These are phyloP conservation scores for Chloroclysta siterata DNA, from an alignment of 2,888 invertebrate species.

Conservation along the genomic window DNA sequence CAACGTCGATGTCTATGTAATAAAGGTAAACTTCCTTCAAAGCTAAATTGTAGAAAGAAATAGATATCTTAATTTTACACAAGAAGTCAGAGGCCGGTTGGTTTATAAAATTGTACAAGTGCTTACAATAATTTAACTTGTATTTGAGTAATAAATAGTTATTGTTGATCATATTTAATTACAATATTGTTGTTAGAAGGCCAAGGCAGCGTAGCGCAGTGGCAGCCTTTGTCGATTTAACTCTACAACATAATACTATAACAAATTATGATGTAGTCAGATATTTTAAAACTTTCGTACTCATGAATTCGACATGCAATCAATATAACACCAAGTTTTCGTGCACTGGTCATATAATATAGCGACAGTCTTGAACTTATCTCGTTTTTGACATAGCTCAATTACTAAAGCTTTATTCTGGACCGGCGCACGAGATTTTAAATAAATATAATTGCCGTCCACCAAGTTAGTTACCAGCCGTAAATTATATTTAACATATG, in stretches of 20 bases:
- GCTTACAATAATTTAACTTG: not conserved
- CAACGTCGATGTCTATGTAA: slow-evolving; percentile 58
- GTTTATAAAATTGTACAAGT: slow-evolving; percentile 17
- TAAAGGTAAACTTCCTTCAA: slow-evolving; percentile 46
- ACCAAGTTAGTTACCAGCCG: slow-evolving; percentile 59
- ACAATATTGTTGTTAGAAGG: slow-evolving; percentile 8
- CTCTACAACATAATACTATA: slow-evolving; percentile 44
- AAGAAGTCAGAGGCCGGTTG: slow-evolving; percentile 16
- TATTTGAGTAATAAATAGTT: not conserved
- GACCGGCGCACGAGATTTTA: slow-evolving; percentile 52
- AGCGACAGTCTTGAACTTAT: slow-evolving; percentile 46
- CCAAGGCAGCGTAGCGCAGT: slow-evolving; percentile 3
- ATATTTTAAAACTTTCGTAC: slow-evolving; percentile 47
- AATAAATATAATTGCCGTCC: slow-evolving; percentile 49
- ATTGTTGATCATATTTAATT: slow-evolving; percentile 1
- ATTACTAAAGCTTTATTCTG: slow-evolving; percentile 48
- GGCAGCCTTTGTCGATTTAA: slow-evolving; percentile 32
- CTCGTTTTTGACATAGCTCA: slow-evolving; percentile 41
- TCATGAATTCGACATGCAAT: slow-evolving; percentile 68
- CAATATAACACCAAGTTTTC: slow-evolving; percentile 52
- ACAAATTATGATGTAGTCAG: slow-evolving; percentile 35
- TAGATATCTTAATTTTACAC: slow-evolving; percentile 26
- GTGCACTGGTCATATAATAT: slow-evolving; percentile 46
- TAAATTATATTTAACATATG: slow-evolving; percentile 54
- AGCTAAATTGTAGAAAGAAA: slow-evolving; percentile 31